Conservation (phyloP, 2,888 invertebrate species). For the Chloroclystis v-ata region DNA sequence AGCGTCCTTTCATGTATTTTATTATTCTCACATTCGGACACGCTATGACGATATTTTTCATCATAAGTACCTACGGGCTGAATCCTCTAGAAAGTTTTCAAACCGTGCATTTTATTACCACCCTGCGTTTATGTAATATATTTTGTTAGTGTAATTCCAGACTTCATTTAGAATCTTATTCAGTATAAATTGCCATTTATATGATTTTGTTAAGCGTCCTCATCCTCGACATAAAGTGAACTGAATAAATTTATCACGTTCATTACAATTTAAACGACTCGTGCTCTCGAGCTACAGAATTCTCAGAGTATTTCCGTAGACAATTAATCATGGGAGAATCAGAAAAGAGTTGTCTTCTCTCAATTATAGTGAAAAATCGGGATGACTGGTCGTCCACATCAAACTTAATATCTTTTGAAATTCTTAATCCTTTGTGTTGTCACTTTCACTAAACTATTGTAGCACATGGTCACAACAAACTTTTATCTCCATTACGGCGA, state of each 20-base stretch:
- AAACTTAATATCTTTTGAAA: conserved; percentile 10
- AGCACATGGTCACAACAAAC: conserved; percentile 32
- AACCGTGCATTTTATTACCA: conserved; percentile 52
- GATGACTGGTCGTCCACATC: conserved; percentile 30
- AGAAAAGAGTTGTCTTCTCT: conserved; percentile 49
- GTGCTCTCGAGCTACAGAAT: conserved; percentile 42
- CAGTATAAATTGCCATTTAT: conserved; percentile 17
- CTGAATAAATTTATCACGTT: conserved; percentile 30
- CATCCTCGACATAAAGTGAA: conserved; percentile 18
- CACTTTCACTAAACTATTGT: conserved; percentile 22
- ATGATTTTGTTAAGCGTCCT: conserved; percentile 4
- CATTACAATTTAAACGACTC: conserved; percentile 34
- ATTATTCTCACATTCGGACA: not conserved
- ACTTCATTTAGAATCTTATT: conserved; percentile 52
- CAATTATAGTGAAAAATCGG: conserved; percentile 47
- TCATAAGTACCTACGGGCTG: conserved; percentile 18
- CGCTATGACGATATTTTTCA: not conserved
- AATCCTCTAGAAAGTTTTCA: conserved; percentile 38
- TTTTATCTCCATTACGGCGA: conserved; percentile 21
- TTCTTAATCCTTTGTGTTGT: conserved; percentile 3
- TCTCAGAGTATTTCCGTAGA: conserved; percentile 38
- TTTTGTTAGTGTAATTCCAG: conserved; percentile 44
- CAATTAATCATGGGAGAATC: conserved; percentile 53
- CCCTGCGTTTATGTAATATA: conserved; percentile 44
- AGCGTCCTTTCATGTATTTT: conserved; percentile 10